phyloP scores from a whole-genome alignment of 2,113 vertebrate species.

The Psettodes erumei region DNA sequence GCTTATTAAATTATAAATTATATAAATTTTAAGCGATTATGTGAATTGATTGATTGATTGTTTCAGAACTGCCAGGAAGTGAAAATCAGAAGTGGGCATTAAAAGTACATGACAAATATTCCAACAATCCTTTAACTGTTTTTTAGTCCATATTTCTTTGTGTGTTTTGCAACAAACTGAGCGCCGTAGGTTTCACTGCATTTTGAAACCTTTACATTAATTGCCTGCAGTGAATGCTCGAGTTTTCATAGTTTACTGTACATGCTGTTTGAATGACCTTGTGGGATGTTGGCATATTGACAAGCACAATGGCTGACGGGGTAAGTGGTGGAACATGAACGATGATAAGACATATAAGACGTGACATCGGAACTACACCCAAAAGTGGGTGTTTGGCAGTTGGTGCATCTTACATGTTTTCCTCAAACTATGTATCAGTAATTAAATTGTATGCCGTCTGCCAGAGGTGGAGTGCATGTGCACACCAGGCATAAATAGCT shows the following conservation, averaged over 20 bases:
- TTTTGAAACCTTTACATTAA: conserved; percentile 35
- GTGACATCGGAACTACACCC: conserved; percentile 50
- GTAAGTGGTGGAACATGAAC: conserved; percentile 54
- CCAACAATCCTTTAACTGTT: neutral
- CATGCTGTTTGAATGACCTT: conserved; percentile 64
- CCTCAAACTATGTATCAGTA: neutral
- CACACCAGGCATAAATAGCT: conserved; percentile 8
- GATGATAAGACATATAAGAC: conserved; percentile 49
- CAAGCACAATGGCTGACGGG: conserved; percentile 56
- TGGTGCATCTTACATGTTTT: conserved; percentile 21
- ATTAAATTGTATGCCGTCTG: conserved; percentile 32
- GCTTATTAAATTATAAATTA: neutral
- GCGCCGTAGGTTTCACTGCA: neutral
- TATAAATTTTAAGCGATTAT: neutral
- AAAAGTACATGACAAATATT: neutral
- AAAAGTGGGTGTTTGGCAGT: conserved; percentile 48
- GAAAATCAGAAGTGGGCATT: neutral
- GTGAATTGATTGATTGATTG: neutral
- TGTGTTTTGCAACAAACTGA: neutral
- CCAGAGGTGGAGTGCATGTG: neutral
- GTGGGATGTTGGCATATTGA: conserved; percentile 67
- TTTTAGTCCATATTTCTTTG: neutral
- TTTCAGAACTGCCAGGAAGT: neutral
- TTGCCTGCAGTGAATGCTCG: conserved; percentile 24
- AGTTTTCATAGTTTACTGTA: conserved; percentile 39